phyloP scores from a whole-genome alignment of 2,888 invertebrate genomes.

The Trachelus troglodyta region DNA sequence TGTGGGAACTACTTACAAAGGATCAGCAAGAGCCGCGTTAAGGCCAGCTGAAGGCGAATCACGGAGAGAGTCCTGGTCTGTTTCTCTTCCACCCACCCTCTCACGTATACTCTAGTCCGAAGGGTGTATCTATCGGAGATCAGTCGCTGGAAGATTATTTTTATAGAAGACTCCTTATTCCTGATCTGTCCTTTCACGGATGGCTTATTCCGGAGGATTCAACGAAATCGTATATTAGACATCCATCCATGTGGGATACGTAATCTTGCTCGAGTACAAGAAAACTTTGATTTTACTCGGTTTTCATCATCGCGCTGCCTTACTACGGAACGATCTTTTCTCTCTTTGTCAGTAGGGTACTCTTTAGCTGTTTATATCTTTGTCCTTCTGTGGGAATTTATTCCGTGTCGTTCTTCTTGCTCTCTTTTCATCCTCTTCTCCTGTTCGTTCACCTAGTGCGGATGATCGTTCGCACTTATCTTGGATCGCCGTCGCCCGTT shows the following conservation, averaged over 20 bases:
- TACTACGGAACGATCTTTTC: neutral
- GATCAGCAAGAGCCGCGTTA: slow-evolving; percentile 31
- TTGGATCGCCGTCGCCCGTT: slow-evolving; percentile 4
- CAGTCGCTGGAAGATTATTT: slow-evolving; percentile 54
- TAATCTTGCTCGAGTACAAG: slow-evolving; percentile 3
- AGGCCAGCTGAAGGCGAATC: slow-evolving; percentile 25
- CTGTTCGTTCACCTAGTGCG: neutral
- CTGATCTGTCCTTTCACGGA: slow-evolving; percentile 57
- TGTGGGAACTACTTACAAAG: slow-evolving; percentile 35
- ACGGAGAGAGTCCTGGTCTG: neutral
- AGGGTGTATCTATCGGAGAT: slow-evolving; percentile 53
- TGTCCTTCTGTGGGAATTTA: neutral
- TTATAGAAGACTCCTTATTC: slow-evolving; percentile 44
- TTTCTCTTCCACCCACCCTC: neutral
- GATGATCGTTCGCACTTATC: slow-evolving; percentile 2
- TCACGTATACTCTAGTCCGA: slow-evolving; percentile 26
- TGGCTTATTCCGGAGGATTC: slow-evolving; percentile 50
- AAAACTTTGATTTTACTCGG: slow-evolving; percentile 12
- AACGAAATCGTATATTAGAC: slow-evolving; percentile 47
- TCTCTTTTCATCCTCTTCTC: neutral
- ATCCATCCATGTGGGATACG: slow-evolving; percentile 25
- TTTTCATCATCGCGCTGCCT: neutral
- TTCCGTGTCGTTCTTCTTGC: neutral
- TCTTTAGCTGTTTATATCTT: neutral
- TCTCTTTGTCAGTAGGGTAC: neutral